Conservation (phyloP, 2,888 invertebrate species). For the Callyntrura sp. region DNA sequence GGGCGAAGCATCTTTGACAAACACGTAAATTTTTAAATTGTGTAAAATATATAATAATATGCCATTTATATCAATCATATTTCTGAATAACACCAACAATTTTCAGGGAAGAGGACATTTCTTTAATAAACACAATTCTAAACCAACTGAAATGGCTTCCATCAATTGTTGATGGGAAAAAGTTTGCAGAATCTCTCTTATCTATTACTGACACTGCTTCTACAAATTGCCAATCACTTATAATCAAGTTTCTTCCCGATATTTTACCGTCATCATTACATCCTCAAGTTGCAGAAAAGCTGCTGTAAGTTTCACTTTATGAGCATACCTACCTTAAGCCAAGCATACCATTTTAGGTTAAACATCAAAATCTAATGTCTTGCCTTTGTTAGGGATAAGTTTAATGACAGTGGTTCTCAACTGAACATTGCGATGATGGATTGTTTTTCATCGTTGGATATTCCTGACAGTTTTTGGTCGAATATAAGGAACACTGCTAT, state of each 20-base stretch:
- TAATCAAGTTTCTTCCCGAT: constrained; percentile 71
- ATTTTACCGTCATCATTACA: constrained; percentile 75
- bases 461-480: constrained; percentile 66
- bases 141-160: constrained; percentile 78
- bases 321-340: background rate
- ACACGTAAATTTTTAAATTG: constrained; percentile 59
- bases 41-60: constrained; percentile 23
- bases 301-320: constrained; percentile 46
- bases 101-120: constrained; percentile 70
- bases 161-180: constrained; percentile 61
- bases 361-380: no score
- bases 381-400: constrained; percentile 70
- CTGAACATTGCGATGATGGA: constrained; percentile 70
- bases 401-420: constrained; percentile 42
- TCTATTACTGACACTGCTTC: constrained; percentile 66
- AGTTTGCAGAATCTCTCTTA: constrained; percentile 51
- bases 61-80: constrained; percentile 4
- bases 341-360: constrained; percentile 55
- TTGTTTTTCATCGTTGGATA: constrained; percentile 74
- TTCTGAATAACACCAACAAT: no score
- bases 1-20: constrained; percentile 66
- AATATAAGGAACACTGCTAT: constrained; percentile 66
- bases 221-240: constrained; percentile 55
- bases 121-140: constrained; percentile 61
- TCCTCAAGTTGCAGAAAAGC: constrained; percentile 54